Conservation (phyloP, 2,888 invertebrate genomes). For the Ariolimax columbianus region DNA sequence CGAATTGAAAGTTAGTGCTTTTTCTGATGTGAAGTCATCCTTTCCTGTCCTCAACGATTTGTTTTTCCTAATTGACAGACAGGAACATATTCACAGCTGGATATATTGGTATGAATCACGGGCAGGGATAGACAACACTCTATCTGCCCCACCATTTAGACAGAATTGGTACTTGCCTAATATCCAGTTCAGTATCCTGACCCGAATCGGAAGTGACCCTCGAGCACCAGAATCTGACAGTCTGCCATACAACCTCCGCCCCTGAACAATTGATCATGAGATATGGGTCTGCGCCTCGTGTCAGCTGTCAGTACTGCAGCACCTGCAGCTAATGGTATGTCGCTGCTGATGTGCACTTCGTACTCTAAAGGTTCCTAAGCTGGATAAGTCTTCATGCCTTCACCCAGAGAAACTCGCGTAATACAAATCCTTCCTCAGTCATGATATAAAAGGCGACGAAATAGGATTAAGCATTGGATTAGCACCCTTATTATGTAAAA, state of each 20-base stretch:
- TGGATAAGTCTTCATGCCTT: conserved; percentile 53
- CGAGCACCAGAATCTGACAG: conserved; percentile 73
- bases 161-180: conserved; percentile 64
- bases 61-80: no score
- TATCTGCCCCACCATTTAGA: no score
- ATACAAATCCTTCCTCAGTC: neutral
- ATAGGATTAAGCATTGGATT: no score
- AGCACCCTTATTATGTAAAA: no score
- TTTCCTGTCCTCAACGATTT: no score
- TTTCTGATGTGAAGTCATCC: no score
- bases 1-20: no score
- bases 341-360: conserved; percentile 73
- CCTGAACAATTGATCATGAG: conserved; percentile 65
- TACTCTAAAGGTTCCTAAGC: conserved; percentile 16
- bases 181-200: conserved; percentile 69
- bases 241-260: conserved; percentile 67
- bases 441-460: no score
- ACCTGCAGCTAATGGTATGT: conserved; percentile 72
- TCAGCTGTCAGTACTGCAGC: conserved; percentile 73
- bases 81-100: no score
- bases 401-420: neutral
- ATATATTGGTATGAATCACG: no score
- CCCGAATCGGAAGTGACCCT: conserved; percentile 60
- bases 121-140: no score
- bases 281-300: conserved; percentile 68